Conservation (phyloP, 2,888 invertebrate species). For the Danaus chrysippus region DNA sequence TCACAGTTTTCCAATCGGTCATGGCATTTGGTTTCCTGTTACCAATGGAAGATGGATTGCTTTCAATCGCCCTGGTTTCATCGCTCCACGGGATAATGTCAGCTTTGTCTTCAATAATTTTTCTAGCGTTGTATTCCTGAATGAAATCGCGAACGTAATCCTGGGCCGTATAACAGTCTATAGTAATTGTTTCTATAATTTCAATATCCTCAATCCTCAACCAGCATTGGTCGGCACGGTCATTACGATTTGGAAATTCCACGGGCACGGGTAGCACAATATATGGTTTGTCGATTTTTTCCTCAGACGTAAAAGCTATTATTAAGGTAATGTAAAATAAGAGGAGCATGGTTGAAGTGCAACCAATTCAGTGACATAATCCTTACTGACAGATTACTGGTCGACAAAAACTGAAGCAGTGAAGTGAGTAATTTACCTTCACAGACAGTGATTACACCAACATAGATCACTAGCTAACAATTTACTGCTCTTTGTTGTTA, state of each 20-base stretch:
- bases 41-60: slow-evolving; percentile 37
- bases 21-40: slow-evolving; percentile 40
- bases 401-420: slow-evolving; percentile 56
- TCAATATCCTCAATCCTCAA: slow-evolving; percentile 64
- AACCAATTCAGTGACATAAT: slow-evolving; percentile 60
- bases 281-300: slow-evolving; percentile 41
- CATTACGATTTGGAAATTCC: slow-evolving; percentile 64
- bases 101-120: slow-evolving; percentile 62
- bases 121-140: slow-evolving; percentile 61
- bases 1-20: slow-evolving; percentile 60
- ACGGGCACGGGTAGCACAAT: slow-evolving; percentile 58
- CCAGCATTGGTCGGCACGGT: slow-evolving; percentile 68
- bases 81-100: slow-evolving; percentile 65
- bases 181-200: slow-evolving; percentile 55
- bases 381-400: slow-evolving; percentile 58
- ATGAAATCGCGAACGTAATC: slow-evolving; percentile 58
- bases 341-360: slow-evolving; percentile 72
- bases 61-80: slow-evolving; percentile 45
- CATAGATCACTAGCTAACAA: slow-evolving; percentile 60
- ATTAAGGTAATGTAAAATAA: slow-evolving; percentile 39
- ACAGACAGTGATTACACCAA: slow-evolving; percentile 58
- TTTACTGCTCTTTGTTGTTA: slow-evolving; percentile 37
- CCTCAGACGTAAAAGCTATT: slow-evolving; percentile 41
- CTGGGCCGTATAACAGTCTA: slow-evolving; percentile 58
- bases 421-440: slow-evolving; percentile 48